Conservation (phyloP, 2,113 vertebrate species). For the Hucho hucho region DNA sequence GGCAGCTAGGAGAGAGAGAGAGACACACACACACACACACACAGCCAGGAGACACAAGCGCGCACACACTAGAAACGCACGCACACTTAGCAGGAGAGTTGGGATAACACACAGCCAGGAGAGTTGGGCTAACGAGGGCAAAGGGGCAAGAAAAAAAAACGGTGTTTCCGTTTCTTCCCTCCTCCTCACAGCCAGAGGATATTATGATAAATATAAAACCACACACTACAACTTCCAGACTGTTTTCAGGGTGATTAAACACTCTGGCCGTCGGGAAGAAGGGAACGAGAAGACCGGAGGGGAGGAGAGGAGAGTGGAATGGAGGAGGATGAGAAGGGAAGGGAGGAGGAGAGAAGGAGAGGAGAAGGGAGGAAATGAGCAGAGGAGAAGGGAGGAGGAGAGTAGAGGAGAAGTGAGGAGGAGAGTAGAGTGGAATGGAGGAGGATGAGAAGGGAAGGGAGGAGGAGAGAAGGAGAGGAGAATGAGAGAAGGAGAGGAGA, state of each 20-base stretch:
- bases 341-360: rapidly evolving
- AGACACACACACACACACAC: no score
- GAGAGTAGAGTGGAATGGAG: rapidly evolving
- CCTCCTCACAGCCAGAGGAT: constrained; percentile 66
- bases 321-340: rapidly evolving
- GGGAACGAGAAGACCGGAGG: no score
- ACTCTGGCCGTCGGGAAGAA: constrained; percentile 58
- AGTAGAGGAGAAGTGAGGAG: rapidly evolving
- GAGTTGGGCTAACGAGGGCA: constrained; percentile 73
- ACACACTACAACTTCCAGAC: constrained; percentile 64
- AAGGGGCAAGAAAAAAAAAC: constrained; percentile 69
- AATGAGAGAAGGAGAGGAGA: rapidly evolving
- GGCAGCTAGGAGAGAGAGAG: constrained; percentile 36
- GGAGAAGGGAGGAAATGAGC: no score
- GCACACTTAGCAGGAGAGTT: no score
- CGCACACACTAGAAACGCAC: no score
- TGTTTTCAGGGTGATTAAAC: constrained; percentile 69
- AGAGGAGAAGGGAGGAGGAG: rapidly evolving
- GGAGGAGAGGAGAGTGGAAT: no score
- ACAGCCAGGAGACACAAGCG: no score
- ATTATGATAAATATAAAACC: constrained; percentile 77
- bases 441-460: no score
- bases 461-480: rapidly evolving
- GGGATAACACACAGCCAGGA: constrained; percentile 22
- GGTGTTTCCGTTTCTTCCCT: constrained; percentile 55